phyloP scores from a whole-genome alignment of 2,113 vertebrate species.

The Dolichotis patagonum region DNA sequence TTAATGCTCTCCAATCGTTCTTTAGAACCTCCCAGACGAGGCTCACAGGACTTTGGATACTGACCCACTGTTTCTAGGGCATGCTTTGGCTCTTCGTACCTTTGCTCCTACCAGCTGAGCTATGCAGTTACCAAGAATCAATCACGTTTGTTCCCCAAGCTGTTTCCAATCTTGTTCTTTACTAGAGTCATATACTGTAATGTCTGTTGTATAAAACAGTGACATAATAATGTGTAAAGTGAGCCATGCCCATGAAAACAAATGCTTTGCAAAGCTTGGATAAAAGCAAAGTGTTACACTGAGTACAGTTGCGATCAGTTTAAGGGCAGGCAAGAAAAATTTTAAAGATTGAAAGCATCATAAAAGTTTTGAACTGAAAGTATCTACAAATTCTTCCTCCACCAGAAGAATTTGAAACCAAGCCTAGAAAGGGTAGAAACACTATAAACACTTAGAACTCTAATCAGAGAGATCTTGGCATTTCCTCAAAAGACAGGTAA shows the following conservation, averaged over 20 bases:
- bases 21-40: background rate
- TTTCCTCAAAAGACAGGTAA: constrained; percentile 5
- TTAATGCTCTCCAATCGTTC: background rate
- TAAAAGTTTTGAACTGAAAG: constrained; percentile 18
- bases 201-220: background rate
- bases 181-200: background rate
- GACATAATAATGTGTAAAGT: background rate
- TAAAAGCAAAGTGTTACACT: background rate
- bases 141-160: background rate
- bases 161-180: background rate
- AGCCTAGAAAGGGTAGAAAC: background rate
- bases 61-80: background rate
- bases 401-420: background rate
- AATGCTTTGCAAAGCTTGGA: constrained; percentile 14
- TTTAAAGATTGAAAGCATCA: background rate
- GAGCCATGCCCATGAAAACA: background rate
- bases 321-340: background rate
- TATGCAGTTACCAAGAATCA: background rate
- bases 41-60: background rate
- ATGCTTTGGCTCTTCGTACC: background rate
- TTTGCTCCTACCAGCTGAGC: background rate
- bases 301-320: background rate
- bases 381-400: background rate
- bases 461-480: background rate
- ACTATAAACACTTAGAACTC: background rate